These are phyloP conservation scores for Hippoglossus stenolepis DNA, from an alignment of 2,113 vertebrate species.

Conservation along the genomic window DNA sequence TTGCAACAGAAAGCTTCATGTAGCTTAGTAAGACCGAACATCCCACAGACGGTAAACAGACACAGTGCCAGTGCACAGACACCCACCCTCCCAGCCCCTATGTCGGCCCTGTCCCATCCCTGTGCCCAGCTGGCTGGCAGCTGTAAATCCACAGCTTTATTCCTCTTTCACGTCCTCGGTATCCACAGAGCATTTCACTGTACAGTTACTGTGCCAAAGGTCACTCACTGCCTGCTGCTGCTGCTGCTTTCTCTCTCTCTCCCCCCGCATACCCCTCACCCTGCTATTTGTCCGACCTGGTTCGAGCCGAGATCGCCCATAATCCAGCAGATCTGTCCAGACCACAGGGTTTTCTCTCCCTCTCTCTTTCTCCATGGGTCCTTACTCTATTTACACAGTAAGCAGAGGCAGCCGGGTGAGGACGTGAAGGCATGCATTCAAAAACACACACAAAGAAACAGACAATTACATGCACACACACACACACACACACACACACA, in stretches of 20 bases:
- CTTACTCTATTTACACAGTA: constrained; percentile 47
- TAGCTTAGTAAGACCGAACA: constrained; percentile 5
- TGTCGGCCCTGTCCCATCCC: constrained; percentile 23
- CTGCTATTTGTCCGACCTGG: constrained; percentile 65
- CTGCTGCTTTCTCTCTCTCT: neutral
- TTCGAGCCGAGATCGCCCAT: constrained; percentile 46
- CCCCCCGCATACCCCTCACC: constrained; percentile 7
- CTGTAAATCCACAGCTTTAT: constrained; percentile 75
- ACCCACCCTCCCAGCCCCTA: constrained; percentile 11
- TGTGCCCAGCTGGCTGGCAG: constrained; percentile 63
- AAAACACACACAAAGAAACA: constrained; percentile 9
- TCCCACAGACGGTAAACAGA: constrained; percentile 11
- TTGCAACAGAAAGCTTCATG: constrained; percentile 21
- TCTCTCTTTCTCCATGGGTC: constrained; percentile 11
- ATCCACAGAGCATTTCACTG: constrained; percentile 50
- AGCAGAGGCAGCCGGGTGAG: constrained; percentile 10
- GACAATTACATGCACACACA: neutral
- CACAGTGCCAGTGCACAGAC: constrained; percentile 10
- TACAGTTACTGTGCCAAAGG: constrained; percentile 75
- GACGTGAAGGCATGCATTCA: constrained; percentile 18
- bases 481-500: too few species aligned
- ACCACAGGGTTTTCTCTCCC: constrained; percentile 22
- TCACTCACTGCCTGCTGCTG: constrained; percentile 52
- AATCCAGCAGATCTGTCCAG: constrained; percentile 68
- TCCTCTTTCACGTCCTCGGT: constrained; percentile 54